Conservation (phyloP, 2,113 vertebrate species). For the Pachycephala philippinensis region DNA sequence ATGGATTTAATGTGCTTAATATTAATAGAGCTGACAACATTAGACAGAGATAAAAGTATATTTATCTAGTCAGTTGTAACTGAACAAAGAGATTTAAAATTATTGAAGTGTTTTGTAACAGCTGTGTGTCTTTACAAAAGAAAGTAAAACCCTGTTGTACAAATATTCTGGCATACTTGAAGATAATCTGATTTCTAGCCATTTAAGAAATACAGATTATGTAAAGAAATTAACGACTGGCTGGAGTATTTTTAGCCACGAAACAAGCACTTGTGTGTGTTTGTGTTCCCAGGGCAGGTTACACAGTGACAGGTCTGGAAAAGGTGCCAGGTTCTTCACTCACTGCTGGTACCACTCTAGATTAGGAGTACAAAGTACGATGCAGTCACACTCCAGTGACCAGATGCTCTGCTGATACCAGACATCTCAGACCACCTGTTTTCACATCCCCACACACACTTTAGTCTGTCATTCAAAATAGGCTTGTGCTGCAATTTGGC, state of each 20-base stretch:
- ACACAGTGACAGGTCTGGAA: neutral
- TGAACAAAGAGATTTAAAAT: neutral
- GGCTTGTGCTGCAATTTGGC: slow-evolving; percentile 50
- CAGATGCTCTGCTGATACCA: slow-evolving; percentile 72
- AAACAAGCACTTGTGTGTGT: neutral
- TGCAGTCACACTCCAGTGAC: slow-evolving; percentile 59
- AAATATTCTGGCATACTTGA: neutral
- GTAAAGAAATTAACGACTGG: neutral
- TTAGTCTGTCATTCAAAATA: slow-evolving; percentile 67
- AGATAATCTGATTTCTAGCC: neutral
- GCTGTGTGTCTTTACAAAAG: neutral
- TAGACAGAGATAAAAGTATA: neutral
- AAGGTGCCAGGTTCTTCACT: neutral
- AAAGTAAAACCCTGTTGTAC: neutral
- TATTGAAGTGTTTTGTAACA: neutral
- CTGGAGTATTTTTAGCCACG: neutral
- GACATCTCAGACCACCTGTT: slow-evolving; percentile 76
- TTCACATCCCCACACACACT: slow-evolving; percentile 49
- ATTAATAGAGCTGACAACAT: neutral
- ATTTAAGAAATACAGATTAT: neutral
- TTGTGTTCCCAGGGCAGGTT: neutral
- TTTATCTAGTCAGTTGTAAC: neutral
- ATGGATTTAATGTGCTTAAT: neutral
- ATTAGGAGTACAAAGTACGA: slow-evolving; percentile 17
- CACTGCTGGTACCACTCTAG: neutral